Base-by-base conservation (phyloP, 2,797 vertebrate genomes). In the Garrulus glandarius region DNA sequence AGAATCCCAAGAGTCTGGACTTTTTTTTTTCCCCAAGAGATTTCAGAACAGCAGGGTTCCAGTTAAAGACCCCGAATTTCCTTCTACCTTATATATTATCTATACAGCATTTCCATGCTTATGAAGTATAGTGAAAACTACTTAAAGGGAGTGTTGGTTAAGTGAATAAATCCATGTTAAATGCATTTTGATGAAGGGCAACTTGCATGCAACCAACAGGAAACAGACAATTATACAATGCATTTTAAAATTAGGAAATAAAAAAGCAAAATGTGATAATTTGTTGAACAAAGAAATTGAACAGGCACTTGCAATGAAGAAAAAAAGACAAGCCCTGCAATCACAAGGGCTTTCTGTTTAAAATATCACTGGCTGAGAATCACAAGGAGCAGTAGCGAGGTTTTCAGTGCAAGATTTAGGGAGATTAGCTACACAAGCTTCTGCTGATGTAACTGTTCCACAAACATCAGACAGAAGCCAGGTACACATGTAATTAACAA, bases 61-160 rank as follows among this genome's bases (percentile, higher is more conserved):
- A 95, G 96, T 97, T 96, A 97, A 92, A 97, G 92, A 97, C 93
- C 87, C 95, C 94, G 92, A 91, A 97, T 97, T 97, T 97, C 84
- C 69, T 97, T 96, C 90, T 84, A 97, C 95, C 93, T 98, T 97
- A 97, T 97, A 98, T 95, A 97, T 93, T 97, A 95, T 89, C 94
- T 93, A 93, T 95, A 96, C 74, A 80, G 91, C 74, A 97, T 97
- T 97, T 96, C 97, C 97, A 97, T 86, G 96, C 96, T 97, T 97
- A 98, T 83, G 11, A 97, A 97, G 91, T 92, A 95, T 26, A 97
- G 93, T 87, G 79, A 97, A 97, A 97, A 96, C 84, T 95, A 97
- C 88, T 97, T 97, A 96, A 96, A 96, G 49, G 71, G 71, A 95
- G 86, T 91, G 94, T 76, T 78, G 72, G 93, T 96, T 97, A 97